Evolutionary conservation across 1,140 invertebrate genomes (phyloP), one percentile per base, ranked within the genome.

Genomic region (Drosophila kurseongensis): DNA sequence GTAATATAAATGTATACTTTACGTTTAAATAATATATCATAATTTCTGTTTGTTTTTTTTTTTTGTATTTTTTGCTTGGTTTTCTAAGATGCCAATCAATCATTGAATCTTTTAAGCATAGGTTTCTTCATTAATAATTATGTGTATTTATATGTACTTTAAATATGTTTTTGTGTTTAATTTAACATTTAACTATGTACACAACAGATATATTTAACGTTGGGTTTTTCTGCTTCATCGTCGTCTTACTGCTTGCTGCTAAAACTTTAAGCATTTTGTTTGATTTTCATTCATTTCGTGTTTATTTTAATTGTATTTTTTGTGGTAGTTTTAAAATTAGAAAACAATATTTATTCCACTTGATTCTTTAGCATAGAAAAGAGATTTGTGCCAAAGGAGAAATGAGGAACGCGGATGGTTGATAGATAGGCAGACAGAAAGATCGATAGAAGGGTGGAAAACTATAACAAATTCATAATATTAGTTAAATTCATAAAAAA

Each of bases 161-260:
- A 86, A 81, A 86, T 86, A 86, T 65, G 50, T 71, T 76, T 75
- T 66, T 72, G 38, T 57, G 29, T 83, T 85, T 79, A 75, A 77
- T 84, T 83, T 89, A 89, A 89, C 84, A 80, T 88, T 88, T 88
- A 89, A 89, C 80, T 89, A 89, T 89, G 35, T 89, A 89, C 84
- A 89, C 84, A 89, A 89, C 84, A 89, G 80, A 89, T 89, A 85
- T 67, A 76, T 66, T 89, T 84, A 89, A 89, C 84, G 84, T 89
- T 89, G 84, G 84, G 84, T 80, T 89, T 57, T 16, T 32, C 45
- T 57, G 14, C 42, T 56, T 27, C 63, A 10, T 59, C 32, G 23
- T 73, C 35, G 16, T 47, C 52, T 48, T 55, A 16, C 44, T 66
- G 68, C 47, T 84, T 65, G 72, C 71, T 83, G 76, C 80, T 81